A percentile compares a stretch with the other conserved stretches of the same genome.
These are phyloP conservation scores for Craniophora ligustri DNA, from an alignment of 2,888 invertebrate genomes.

Conservation along the genomic window DNA sequence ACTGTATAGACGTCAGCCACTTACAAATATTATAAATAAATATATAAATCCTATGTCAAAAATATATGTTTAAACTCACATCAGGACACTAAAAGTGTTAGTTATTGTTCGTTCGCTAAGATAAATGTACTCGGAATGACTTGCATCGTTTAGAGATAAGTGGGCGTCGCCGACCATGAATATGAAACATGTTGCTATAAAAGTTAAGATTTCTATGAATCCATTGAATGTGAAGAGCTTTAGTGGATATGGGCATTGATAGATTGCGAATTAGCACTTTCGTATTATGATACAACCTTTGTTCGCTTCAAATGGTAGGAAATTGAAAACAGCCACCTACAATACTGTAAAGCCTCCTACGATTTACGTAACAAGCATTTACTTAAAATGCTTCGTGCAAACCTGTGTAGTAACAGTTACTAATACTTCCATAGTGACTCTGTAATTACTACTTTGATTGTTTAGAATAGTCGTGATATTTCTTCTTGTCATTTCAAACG, in stretches of 20 bases:
- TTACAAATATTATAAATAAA: not conserved
- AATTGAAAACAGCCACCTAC: conserved; percentile 35
- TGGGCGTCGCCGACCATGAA: conserved; percentile 27
- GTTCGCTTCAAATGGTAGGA: conserved; percentile 14
- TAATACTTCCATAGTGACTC: no score
- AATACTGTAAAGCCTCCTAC: conserved; percentile 26
- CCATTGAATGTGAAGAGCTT: conserved; percentile 20
- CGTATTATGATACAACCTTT: conserved; percentile 25
- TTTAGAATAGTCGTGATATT: no score
- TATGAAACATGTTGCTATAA: conserved; percentile 22
- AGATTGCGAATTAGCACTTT: conserved; percentile 46
- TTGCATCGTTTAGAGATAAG: conserved; percentile 14
- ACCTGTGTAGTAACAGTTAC: no score
- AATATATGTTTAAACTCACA: not conserved
- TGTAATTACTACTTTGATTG: no score
- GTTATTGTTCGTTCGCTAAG: not conserved
- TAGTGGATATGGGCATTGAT: conserved; percentile 26
- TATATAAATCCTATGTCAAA: not conserved
- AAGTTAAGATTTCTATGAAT: conserved; percentile 30
- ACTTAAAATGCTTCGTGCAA: conserved; percentile 16
- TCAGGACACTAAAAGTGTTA: not conserved
- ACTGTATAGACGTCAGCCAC: no score
- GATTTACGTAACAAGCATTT: conserved; percentile 19
- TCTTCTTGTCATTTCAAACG: no score
- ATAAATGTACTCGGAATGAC: conserved; percentile 10